Conservation (phyloP, 1,140 invertebrate genomes). For the Pogonognathellus flavescens region DNA sequence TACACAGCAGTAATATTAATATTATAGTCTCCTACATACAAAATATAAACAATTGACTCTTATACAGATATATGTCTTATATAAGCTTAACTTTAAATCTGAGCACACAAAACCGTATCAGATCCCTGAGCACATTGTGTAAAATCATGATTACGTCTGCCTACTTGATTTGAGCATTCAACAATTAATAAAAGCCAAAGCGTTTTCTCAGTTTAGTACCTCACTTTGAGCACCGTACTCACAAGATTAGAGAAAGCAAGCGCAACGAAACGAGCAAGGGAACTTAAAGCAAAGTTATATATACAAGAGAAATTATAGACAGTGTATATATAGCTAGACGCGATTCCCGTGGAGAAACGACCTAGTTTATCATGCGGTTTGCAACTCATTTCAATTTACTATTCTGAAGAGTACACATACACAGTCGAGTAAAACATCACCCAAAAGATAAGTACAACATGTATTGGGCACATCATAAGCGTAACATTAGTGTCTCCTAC, state of each 20-base stretch:
- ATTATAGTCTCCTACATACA: no score
- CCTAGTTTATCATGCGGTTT: constrained; percentile 44
- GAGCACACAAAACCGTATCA: no score
- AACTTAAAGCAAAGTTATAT: constrained; percentile 25
- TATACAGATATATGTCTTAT: no score
- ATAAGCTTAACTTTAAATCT: no score
- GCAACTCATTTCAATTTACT: constrained; percentile 42
- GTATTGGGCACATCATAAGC: constrained; percentile 12
- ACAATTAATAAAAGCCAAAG: constrained; percentile 15
- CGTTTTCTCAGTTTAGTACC: not conserved
- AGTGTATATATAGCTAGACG: not conserved
- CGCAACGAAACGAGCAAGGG: constrained; percentile 8
- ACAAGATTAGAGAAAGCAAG: constrained; percentile 2
- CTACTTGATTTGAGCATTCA: constrained; percentile 38
- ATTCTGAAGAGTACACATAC: constrained; percentile 20
- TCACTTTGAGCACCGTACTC: not conserved
- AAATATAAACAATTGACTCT: no score
- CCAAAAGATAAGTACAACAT: constrained; percentile 22
- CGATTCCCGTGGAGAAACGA: constrained; percentile 21
- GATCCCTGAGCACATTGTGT: no score
- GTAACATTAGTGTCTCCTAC: not conserved
- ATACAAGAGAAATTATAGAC: not conserved
- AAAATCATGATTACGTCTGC: no score
- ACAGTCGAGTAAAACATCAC: constrained; percentile 35
- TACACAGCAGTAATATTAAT: no score